These are phyloP conservation scores for Microplitis deprimator DNA, from an alignment of 2,888 invertebrate species.

Conservation along the genomic window DNA sequence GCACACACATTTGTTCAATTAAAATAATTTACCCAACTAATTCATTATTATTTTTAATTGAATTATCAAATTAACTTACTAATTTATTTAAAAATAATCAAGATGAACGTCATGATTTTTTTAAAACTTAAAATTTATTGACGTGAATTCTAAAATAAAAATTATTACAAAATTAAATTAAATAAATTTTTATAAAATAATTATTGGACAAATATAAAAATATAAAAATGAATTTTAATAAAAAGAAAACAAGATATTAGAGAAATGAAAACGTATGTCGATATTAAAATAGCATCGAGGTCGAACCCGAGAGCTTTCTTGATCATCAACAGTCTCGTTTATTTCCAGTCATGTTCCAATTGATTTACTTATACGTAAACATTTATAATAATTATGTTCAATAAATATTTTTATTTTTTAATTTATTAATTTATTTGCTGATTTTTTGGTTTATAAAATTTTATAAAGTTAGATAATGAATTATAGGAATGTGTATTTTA, in stretches of 20 bases:
- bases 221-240: not conserved
- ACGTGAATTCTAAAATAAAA: no score
- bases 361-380: constrained; percentile 35
- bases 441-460: not conserved
- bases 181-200: not conserved
- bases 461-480: not conserved
- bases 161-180: no score
- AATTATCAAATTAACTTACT: no score
- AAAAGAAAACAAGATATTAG: constrained; percentile 11
- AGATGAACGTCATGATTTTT: no score
- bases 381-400: not conserved
- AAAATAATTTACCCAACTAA: no score
- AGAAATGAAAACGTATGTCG: constrained; percentile 45
- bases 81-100: no score
- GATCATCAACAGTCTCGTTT: constrained; percentile 42
- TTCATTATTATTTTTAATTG: no score
- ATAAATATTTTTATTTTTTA: not conserved
- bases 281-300: constrained; percentile 63
- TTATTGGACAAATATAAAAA: not conserved
- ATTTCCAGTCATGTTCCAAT: constrained; percentile 45
- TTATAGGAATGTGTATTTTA: constrained; percentile 2
- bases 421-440: not conserved
- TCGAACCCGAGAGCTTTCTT: constrained; percentile 50
- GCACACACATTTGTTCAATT: no score
- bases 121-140: no score